Percentiles rank a stretch among this genome's conserved stretches.
Evolutionary conservation across 2,797 vertebrate species (phyloP).

Genomic region (Myoxocephalus aenaeus): DNA sequence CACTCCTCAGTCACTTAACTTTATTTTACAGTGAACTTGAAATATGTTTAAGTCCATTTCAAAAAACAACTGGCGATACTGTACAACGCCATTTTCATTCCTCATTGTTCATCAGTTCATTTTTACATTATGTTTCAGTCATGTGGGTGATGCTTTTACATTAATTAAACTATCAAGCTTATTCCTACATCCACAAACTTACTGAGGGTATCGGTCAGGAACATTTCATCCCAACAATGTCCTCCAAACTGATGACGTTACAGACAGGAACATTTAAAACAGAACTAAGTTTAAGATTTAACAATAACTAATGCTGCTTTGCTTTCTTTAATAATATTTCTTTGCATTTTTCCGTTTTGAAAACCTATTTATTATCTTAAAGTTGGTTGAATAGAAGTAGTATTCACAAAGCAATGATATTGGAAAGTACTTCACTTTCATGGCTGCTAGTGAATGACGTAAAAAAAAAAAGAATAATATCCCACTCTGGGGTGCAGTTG

Average conservation of each 20-base stretch:
- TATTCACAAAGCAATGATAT: background rate
- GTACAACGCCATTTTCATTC: background rate
- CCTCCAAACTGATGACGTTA: background rate
- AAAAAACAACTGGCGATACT: background rate
- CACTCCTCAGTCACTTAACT: background rate
- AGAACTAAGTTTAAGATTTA: background rate
- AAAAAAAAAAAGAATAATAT: slow-evolving; percentile 20
- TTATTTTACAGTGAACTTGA: background rate
- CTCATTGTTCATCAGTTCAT: background rate
- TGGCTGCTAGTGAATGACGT: slow-evolving; percentile 5
- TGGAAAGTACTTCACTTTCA: slow-evolving; percentile 11
- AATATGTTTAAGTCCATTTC: background rate
- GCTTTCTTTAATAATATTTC: background rate
- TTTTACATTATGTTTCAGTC: background rate
- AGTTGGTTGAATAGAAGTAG: background rate
- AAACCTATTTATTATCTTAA: background rate
- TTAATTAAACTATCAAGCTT: background rate
- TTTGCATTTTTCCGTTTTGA: background rate
- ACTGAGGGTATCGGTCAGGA: slow-evolving; percentile 18
- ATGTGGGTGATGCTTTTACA: background rate
- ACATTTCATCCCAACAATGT: background rate
- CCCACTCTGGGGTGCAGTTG: background rate
- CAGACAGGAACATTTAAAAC: background rate
- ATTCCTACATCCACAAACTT: background rate
- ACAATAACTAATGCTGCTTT: background rate